Base-by-base conservation (phyloP, 2,797 vertebrate species). In the Tinamus major region DNA sequence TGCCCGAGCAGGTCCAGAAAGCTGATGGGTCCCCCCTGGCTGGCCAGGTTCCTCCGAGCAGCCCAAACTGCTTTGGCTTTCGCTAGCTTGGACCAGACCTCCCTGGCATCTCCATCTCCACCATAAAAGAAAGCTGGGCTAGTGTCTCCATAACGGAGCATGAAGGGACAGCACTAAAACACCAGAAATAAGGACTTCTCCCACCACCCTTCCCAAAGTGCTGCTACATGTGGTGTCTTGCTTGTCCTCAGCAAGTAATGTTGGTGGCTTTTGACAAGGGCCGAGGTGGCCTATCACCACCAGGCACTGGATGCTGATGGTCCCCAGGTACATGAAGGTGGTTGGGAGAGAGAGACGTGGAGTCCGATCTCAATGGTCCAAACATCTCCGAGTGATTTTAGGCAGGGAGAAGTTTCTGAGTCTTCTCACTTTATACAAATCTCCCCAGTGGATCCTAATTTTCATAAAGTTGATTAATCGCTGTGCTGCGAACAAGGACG, bases 381-480 rank as follows among this genome's bases (percentile, higher is more conserved):
- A 79, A 56, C 41, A 55, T 14, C 53, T 56, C 63, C 23, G 20
- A 48, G 26, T 55, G 15, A 16, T 77, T 94, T 89, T 65, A 78
- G 72, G 62, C 46, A n/a, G 55, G 49, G 29, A 68, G 75, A 69
- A 90, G 49, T 6, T 37, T 93, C 37, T 5, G 19, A 70, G 17
- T 68, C 56, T 64, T 93, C 75, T 95, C 84, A 39, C 61, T 90
- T 92, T 88, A 95, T 95, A 94, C 82, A 96, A 88, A 93, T 94
- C 67, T 89, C 49, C 64, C 85, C 59, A 82, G 74, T n/a, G 91
- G 90, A 89, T 95, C 94, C 64, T 95, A 80, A 90, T 92, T 95
- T 96, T 95, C 93, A 95, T 96, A 90, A 91, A 87, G 75, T 71
- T 95, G 96, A 96, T 96, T 93, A 93, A 96, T 95, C 79, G 44